Percentiles rank a stretch among this genome's conserved stretches.
Conservation (phyloP, 2,113 vertebrate genomes). For the Bos taurus region DNA sequence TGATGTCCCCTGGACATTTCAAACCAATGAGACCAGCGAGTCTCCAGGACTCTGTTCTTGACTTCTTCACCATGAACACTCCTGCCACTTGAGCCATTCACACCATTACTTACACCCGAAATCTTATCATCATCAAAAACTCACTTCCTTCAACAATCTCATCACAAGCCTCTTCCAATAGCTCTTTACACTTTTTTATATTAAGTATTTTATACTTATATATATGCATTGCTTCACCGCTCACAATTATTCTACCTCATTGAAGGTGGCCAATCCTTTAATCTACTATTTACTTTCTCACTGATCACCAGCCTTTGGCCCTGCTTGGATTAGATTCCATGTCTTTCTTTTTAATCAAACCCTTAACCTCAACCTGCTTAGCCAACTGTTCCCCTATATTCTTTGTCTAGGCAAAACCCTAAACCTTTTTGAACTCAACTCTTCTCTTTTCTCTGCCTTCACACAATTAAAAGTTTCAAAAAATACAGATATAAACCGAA, state of each 20-base stretch:
- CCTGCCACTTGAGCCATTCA: background rate
- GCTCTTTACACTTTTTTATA: background rate
- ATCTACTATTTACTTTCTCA: background rate
- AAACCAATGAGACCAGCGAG: background rate
- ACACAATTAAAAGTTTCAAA: background rate
- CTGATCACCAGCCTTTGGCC: background rate
- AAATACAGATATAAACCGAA: background rate
- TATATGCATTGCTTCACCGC: background rate
- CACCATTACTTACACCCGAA: no score
- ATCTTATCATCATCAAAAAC: background rate
- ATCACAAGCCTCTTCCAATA: background rate
- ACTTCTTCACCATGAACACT: background rate
- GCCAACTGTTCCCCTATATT: background rate
- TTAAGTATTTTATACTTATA: background rate
- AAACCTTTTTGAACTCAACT: background rate
- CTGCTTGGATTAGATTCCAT: background rate
- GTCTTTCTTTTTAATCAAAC: background rate
- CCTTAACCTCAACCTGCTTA: background rate
- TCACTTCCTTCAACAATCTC: background rate
- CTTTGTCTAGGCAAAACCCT: background rate
- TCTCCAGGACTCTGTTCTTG: background rate
- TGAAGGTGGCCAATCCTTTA: background rate
- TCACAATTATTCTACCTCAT: background rate
- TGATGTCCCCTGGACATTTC: background rate
- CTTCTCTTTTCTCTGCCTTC: background rate